Percentiles rank a stretch among this genome's conserved stretches.
phyloP scores from a whole-genome alignment of 2,113 vertebrate genomes.

The Blennius ocellaris region DNA sequence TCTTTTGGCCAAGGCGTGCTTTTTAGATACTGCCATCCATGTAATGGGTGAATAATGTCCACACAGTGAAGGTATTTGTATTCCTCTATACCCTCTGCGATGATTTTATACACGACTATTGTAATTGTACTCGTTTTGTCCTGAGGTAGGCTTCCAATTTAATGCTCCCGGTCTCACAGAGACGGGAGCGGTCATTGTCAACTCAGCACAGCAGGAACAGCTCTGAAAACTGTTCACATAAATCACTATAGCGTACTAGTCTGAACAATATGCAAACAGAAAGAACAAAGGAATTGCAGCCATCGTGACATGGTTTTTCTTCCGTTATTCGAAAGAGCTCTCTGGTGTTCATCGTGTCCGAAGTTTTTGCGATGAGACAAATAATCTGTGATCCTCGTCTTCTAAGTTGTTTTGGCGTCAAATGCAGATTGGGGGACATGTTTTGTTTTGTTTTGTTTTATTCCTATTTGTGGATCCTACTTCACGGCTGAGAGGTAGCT shows the following conservation, averaged over 20 bases:
- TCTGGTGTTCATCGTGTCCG: slow-evolving; percentile 26
- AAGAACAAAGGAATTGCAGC: slow-evolving; percentile 80
- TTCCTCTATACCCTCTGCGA: slow-evolving; percentile 43
- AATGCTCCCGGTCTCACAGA: slow-evolving; percentile 35
- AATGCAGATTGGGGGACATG: slow-evolving; percentile 29
- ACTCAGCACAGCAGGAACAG: slow-evolving; percentile 55
- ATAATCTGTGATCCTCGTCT: slow-evolving; percentile 42
- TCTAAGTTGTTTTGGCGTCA: slow-evolving; percentile 41
- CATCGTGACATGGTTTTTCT: slow-evolving; percentile 73
- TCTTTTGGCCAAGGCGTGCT: slow-evolving; percentile 41
- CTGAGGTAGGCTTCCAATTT: slow-evolving; percentile 54
- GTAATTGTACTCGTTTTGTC: slow-evolving; percentile 58
- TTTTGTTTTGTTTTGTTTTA: neutral
- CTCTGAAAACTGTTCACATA: slow-evolving; percentile 53
- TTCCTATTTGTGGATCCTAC: slow-evolving; percentile 41
- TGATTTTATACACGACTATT: slow-evolving; percentile 54
- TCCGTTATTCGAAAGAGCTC: slow-evolving; percentile 49
- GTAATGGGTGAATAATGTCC: slow-evolving; percentile 49
- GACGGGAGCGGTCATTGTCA: slow-evolving; percentile 39
- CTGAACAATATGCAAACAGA: slow-evolving; percentile 80
- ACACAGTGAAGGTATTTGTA: slow-evolving; percentile 60
- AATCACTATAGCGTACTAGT: slow-evolving; percentile 53
- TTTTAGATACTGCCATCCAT: slow-evolving; percentile 55
- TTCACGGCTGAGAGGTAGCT: slow-evolving; percentile 42
- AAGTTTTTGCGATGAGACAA: slow-evolving; percentile 14